Evolutionary conservation across 2,113 vertebrate species (phyloP).

Genomic region (Dasyornis broadbenti): DNA sequence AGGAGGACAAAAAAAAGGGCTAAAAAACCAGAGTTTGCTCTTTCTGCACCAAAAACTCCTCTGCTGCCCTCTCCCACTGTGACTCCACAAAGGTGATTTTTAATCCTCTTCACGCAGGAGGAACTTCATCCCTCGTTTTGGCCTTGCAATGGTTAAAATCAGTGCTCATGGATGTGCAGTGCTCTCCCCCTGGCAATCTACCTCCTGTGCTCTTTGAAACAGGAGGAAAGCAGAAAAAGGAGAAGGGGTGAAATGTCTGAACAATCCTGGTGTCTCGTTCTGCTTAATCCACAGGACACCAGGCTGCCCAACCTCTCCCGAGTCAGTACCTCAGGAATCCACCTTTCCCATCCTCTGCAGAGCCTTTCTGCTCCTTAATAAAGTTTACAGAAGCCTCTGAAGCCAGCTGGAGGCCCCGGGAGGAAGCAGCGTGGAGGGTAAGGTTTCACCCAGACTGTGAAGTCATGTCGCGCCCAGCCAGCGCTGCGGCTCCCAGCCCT

Average conservation of each 20-base stretch:
- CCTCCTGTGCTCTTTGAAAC: not conserved
- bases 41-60: not conserved
- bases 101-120: not conserved
- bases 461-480: not conserved
- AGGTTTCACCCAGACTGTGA: slow-evolving; percentile 22
- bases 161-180: not conserved
- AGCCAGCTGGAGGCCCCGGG: not conserved
- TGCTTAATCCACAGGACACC: not conserved
- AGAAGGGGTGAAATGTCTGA: not conserved
- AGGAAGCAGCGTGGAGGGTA: not conserved
- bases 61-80: not conserved
- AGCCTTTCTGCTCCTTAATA: not conserved
- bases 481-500: not conserved
- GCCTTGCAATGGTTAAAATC: not conserved
- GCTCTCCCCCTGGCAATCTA: not conserved
- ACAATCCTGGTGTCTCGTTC: not conserved
- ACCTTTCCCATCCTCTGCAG: not conserved
- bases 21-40: not conserved
- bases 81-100: not conserved
- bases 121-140: not conserved
- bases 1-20: not conserved
- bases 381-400: not conserved
- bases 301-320: not conserved
- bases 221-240: too few relatives aligned
- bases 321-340: not conserved